Base-by-base conservation (phyloP, 2,888 invertebrate genomes). In the Gari tellinella region DNA sequence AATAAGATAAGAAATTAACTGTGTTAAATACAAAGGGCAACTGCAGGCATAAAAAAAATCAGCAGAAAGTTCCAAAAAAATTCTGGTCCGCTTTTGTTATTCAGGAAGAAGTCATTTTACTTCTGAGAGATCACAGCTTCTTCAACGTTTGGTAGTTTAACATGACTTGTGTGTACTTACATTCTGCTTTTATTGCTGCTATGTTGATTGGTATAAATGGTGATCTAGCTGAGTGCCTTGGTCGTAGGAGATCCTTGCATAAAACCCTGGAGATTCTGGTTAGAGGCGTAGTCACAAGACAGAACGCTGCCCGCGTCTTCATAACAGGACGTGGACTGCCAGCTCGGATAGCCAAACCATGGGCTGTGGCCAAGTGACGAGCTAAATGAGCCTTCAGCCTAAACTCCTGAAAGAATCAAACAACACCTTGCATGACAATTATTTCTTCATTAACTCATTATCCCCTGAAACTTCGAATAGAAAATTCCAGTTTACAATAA, bases 301-400 rank as follows among this genome's bases (percentile, higher is more conserved):
- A 98, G 94, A 99, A 98, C 72, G 98, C 98, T 83, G 98, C 97
- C 89, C 98, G 95, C 61, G 98, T 98, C 94, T 98, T 98, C 97
- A 98, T 97, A 51, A 98, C 97, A 60, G 98, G 98, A 65, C 97
- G 94, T 70, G 97, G 96, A 53, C 96, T 95, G 76, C 95, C 95
- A 15, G 95, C 84, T 81, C 95, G 93, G 88, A 96, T 94, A 65
- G 95, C 94, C 70, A 94, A 88, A 68, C 96, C 96, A 93, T 98
- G 98, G 67, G 97, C 96, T 84, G 96, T 96, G 65, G 97, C 97
- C 93, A 97, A 96, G 93, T 99, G 98, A 74, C 97, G 95, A 76
- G 96, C 96, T 86, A 99, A 94, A 93, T 98, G 98, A 72, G 97
- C 96, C 93, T 98, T 98, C 88, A 98, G 93, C 92, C 98, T 97